phyloP scores from a whole-genome alignment of 2,113 vertebrate genomes.

The Dasypus novemcinctus region DNA sequence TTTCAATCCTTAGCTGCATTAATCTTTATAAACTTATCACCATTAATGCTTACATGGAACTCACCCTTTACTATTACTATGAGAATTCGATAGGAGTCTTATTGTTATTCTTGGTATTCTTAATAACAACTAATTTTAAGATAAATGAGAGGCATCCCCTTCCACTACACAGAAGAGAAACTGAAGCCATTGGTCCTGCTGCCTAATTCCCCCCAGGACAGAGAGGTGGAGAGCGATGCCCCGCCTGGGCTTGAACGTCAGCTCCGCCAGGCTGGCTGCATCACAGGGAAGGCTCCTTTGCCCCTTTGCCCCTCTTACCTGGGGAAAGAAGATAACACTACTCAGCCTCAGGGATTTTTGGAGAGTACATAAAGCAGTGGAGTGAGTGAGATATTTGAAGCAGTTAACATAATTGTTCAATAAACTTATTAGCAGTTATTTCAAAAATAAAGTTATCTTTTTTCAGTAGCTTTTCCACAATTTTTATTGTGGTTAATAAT shows the following conservation, averaged over 20 bases:
- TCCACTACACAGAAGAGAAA: neutral
- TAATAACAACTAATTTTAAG: neutral
- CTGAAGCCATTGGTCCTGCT: neutral
- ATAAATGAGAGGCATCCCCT: neutral
- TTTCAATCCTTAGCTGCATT: neutral
- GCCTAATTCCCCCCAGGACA: neutral
- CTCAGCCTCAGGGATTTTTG: neutral
- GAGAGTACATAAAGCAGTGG: neutral
- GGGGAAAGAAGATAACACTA: neutral
- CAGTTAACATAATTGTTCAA: neutral
- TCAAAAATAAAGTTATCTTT: neutral
- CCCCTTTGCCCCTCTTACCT: neutral
- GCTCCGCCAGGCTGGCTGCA: neutral
- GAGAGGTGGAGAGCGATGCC: neutral
- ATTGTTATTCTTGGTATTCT: neutral
- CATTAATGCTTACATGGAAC: neutral
- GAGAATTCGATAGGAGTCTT: neutral
- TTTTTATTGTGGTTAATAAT: neutral
- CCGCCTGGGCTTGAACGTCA: neutral
- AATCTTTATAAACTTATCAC: neutral
- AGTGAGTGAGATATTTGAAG: neutral
- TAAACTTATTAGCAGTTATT: neutral
- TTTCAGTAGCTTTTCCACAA: neutral
- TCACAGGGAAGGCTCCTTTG: neutral
- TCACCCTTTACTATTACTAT: neutral